Evolutionary conservation across 2,797 vertebrate species (phyloP).

Genomic region (Selene dorsalis): DNA sequence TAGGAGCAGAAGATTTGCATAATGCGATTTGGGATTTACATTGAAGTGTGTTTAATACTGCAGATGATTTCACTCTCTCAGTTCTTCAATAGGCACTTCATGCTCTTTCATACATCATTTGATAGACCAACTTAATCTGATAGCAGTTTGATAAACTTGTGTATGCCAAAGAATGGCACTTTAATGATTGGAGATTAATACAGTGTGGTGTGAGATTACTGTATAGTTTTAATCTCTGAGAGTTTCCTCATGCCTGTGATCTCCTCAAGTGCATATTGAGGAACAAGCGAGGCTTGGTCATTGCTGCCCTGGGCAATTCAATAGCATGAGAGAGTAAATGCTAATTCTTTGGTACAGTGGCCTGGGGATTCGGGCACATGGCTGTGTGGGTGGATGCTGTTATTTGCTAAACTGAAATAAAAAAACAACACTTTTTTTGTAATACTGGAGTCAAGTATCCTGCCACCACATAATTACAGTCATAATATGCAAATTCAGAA

Average conservation of each 20-base stretch:
- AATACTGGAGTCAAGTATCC: conserved; percentile 3
- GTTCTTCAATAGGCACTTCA: conserved; percentile 65
- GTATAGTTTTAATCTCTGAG: conserved; percentile 52
- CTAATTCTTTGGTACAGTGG: conserved; percentile 23
- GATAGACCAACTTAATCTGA: conserved; percentile 68
- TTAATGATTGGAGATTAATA: conserved; percentile 59
- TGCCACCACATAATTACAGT: conserved; percentile 34
- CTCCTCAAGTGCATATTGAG: conserved; percentile 44
- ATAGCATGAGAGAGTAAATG: conserved; percentile 30
- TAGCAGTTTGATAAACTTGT: conserved; percentile 64
- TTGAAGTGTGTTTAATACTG: conserved; percentile 71
- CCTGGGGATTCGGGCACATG: not conserved
- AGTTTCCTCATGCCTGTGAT: conserved; percentile 54
- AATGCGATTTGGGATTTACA: conserved; percentile 78
- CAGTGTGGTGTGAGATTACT: conserved; percentile 45
- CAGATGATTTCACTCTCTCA: conserved; percentile 65
- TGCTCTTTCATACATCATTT: conserved; percentile 57
- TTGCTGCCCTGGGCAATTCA: not conserved
- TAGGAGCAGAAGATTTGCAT: conserved; percentile 77
- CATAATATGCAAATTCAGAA: conserved; percentile 68
- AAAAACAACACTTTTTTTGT: not conserved
- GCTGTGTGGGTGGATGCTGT: conserved; percentile 1
- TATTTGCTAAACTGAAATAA: not conserved
- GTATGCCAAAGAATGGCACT: conserved; percentile 57
- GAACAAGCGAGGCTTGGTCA: conserved; percentile 14